Base-by-base conservation (phyloP, 2,888 invertebrate species). In the Coelinius sp. region DNA sequence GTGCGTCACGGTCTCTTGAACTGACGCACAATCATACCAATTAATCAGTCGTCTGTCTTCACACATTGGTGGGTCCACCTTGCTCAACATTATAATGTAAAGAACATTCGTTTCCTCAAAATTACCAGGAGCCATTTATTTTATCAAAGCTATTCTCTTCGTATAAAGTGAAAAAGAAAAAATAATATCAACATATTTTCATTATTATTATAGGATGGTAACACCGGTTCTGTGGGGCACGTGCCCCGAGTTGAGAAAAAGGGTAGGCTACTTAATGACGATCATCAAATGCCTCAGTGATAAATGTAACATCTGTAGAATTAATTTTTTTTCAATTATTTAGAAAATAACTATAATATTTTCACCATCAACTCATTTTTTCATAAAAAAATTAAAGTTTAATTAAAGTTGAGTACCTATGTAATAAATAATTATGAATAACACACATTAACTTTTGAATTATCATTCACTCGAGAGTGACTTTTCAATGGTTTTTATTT, bases 21-120 rank as follows among this genome's bases (percentile, higher is more conserved):
- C n/a, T 64, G 7, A 35, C 31, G 38, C 35, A 62, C 76, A 78
- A 81, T 82, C 82, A 76, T 68, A 71, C 75, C 79, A 82, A 83
- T 84, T 84, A 84, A 84, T 83, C 83, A 73, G 79, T 74, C 77
- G 75, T 70, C 77, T 77, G 79, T 82, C 83, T 84, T 84, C 82
- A 82, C 83, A 84, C 82, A 66, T 82, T 81, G 79, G 75, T 83
- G 81, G 75, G 75, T 74, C 81, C 84, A 84, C 84, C 84, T 84
- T 84, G 83, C 82, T n/a, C n/a, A 41, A 35, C 20, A 17, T 1
- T 1, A 27, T 31, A 20, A 49, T n/a, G 44, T 41, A 41, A 52
- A 20, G 5, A 20, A 49, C 20, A 49, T 8, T 38, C n/a, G 8
- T 1, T 17, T 49, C 20, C 49, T 8, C 8, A 49, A 14, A 49